phyloP scores from a whole-genome alignment of 2,113 vertebrate genomes.

The Picathartes gymnocephalus region DNA sequence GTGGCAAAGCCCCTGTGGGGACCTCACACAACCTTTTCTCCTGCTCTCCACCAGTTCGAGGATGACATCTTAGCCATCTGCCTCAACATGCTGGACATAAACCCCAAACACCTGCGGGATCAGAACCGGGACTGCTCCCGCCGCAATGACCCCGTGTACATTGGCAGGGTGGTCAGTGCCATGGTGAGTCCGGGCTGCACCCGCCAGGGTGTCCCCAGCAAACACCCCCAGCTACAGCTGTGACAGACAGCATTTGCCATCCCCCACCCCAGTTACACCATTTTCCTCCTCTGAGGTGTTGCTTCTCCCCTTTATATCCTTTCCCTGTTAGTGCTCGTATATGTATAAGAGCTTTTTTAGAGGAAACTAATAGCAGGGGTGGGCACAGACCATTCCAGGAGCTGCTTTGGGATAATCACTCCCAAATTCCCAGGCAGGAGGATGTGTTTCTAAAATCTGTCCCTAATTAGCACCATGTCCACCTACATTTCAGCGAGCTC shows the following conservation, averaged over 20 bases:
- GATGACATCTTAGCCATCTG: conserved; percentile 78
- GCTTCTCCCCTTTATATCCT: background rate
- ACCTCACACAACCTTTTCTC: background rate
- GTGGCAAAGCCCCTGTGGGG: background rate
- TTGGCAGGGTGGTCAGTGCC: conserved; percentile 84
- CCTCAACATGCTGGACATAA: conserved; percentile 80
- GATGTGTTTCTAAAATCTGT: background rate
- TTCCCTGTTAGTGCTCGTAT: background rate
- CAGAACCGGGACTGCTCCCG: conserved; percentile 73
- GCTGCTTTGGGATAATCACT: background rate
- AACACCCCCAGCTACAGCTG: background rate
- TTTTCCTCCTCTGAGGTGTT: background rate
- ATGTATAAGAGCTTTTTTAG: background rate
- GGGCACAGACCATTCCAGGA: background rate
- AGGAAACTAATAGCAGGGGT: background rate
- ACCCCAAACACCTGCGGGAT: conserved; percentile 79
- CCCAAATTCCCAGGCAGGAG: background rate
- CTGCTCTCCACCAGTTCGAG: conserved; percentile 76
- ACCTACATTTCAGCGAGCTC: background rate
- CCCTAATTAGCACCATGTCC: background rate
- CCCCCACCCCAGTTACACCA: background rate
- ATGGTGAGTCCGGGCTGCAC: conserved; percentile 76
- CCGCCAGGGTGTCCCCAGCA: background rate
- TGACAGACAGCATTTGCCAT: background rate
- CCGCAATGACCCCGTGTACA: conserved; percentile 76